Percentiles rank a stretch among this genome's conserved stretches.
Conservation (phyloP, 1,140 invertebrate genomes). For the Drosophila santomea region DNA sequence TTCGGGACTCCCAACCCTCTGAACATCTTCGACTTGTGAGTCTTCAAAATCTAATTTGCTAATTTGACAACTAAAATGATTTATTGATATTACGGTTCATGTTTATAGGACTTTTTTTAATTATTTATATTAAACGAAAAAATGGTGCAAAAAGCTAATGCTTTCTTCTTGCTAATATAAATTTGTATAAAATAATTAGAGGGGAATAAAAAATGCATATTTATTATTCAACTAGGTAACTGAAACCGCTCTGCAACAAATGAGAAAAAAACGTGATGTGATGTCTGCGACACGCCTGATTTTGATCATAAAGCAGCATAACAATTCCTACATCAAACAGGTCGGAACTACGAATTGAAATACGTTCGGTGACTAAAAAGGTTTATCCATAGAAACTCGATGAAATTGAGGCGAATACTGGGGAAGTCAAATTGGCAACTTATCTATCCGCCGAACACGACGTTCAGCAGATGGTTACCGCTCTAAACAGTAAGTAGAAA, state of each 20-base stretch:
- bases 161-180: no score
- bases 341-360: background rate
- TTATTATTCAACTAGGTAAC: background rate
- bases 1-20: background rate
- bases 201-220: no score
- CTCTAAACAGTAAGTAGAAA: background rate
- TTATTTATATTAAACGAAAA: no score
- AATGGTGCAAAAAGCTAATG: no score
- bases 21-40: slow-evolving; percentile 2
- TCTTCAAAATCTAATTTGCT: background rate
- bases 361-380: background rate
- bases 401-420: background rate
- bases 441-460: slow-evolving; percentile 1
- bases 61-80: no score
- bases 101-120: no score
- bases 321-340: background rate
- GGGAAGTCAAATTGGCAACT: background rate
- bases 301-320: slow-evolving; percentile 21
- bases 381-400: slow-evolving; percentile 13
- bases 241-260: background rate
- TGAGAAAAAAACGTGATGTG: slow-evolving; percentile 13
- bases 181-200: no score
- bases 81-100: no score
- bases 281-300: slow-evolving; percentile 4
- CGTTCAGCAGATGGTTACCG: background rate